A percentile compares a stretch with the other conserved stretches of the same genome.
Conservation (phyloP, 2,888 invertebrate species). For the Hylaea fasciaria region DNA sequence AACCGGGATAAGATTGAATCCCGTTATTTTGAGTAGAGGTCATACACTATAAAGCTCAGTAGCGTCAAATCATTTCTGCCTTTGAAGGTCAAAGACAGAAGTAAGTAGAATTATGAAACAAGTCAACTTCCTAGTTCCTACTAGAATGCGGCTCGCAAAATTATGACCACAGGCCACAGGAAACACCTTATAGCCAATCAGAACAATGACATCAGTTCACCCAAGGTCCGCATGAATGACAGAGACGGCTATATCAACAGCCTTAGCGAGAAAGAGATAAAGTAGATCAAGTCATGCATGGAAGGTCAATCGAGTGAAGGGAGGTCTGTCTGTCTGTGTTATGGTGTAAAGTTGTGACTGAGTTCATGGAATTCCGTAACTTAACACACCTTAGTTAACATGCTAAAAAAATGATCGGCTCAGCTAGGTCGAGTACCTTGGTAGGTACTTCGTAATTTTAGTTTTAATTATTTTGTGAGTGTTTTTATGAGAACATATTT, state of each 20-base stretch:
- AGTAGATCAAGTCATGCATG: slow-evolving; percentile 26
- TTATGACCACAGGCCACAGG: slow-evolving; percentile 9
- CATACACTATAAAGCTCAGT: no score
- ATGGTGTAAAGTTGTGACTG: slow-evolving; percentile 25
- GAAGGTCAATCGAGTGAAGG: slow-evolving; percentile 44
- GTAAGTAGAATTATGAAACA: neutral
- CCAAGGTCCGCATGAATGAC: slow-evolving; percentile 16
- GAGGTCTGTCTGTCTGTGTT: slow-evolving; percentile 24
- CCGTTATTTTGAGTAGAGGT: no score
- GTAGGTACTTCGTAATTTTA: no score
- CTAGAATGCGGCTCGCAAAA: neutral
- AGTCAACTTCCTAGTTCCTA: no score
- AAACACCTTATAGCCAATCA: slow-evolving; percentile 18
- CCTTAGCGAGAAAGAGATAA: slow-evolving; percentile 27
- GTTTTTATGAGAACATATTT: no score
- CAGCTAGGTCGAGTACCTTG: no score
- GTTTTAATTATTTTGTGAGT: no score
- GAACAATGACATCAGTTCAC: slow-evolving; percentile 24
- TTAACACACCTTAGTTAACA: neutral
- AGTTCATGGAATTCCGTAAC: slow-evolving; percentile 21
- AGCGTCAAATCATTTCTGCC: no score
- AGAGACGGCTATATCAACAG: slow-evolving; percentile 20
- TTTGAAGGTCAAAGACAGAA: neutral
- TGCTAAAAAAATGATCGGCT: neutral
- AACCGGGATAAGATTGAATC: no score